Evolutionary conservation across 2,797 vertebrate genomes (phyloP).

Genomic region (Acipenser transmontanus): DNA sequence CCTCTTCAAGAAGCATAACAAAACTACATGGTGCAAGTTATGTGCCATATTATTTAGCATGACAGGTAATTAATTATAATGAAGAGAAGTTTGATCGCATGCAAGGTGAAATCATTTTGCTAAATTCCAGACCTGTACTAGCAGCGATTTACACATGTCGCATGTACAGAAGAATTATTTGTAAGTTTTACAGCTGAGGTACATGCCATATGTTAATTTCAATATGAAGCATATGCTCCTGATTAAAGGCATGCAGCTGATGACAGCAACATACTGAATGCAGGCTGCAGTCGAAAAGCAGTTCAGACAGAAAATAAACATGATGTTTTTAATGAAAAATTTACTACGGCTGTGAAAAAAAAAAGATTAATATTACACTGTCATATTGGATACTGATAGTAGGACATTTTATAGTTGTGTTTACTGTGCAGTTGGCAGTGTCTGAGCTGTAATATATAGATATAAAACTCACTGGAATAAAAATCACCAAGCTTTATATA

Average conservation of each 20-base stretch:
- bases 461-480: not conserved
- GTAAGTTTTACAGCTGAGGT: constrained; percentile 61
- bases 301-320: not conserved
- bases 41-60: constrained; percentile 4
- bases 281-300: constrained; percentile 27
- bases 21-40: not conserved
- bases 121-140: constrained; percentile 36
- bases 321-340: constrained; percentile 4
- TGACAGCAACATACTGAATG: constrained; percentile 43
- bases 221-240: constrained; percentile 59
- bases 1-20: too few relatives aligned
- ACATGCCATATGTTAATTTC: constrained; percentile 72
- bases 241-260: constrained; percentile 55
- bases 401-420: constrained; percentile 2
- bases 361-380: not conserved
- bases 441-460: constrained; percentile 5
- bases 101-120: constrained; percentile 54
- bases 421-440: not conserved
- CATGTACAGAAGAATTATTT: constrained; percentile 51
- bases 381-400: constrained; percentile 1
- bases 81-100: constrained; percentile 37
- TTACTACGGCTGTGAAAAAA: not conserved
- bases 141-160: constrained; percentile 43
- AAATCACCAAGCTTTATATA: too few relatives aligned
- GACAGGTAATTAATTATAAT: constrained; percentile 9